Conservation (phyloP, 23 tunicate species). For the Botrylloides violaceus region DNA sequence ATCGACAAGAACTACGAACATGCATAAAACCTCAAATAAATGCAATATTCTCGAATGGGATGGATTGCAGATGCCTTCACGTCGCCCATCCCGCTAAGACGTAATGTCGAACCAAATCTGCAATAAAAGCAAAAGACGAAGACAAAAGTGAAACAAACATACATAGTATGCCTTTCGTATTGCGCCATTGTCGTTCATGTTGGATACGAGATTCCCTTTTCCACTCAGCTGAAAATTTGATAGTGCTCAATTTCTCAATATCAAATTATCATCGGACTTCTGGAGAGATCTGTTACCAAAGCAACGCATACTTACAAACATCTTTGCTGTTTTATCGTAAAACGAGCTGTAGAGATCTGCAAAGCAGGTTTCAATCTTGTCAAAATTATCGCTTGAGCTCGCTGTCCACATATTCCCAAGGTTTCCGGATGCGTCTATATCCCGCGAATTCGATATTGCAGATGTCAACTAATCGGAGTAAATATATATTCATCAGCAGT, state of each 20-base stretch:
- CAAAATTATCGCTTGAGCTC: constrained; percentile 2
- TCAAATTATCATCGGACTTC: neutral
- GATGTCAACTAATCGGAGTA: neutral
- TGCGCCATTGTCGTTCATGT: neutral
- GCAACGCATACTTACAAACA: constrained; percentile 10
- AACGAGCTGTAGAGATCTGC: neutral
- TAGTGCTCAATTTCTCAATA: neutral
- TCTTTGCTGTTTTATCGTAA: constrained; percentile 6
- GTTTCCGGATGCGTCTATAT: neutral
- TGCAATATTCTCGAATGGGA: too few relatives aligned
- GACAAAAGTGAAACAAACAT: too few relatives aligned
- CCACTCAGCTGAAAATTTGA: neutral
- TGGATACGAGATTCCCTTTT: neutral
- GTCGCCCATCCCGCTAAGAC: too few relatives aligned
- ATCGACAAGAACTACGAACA: too few relatives aligned
- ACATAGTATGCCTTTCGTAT: neutral
- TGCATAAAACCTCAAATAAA: too few relatives aligned
- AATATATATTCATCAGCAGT: too few relatives aligned
- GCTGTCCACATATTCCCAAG: constrained; percentile 12
- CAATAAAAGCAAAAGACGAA: too few relatives aligned
- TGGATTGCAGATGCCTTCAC: too few relatives aligned
- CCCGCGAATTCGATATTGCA: neutral
- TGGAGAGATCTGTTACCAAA: too few relatives aligned
- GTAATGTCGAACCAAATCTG: too few relatives aligned
- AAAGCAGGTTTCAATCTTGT: neutral